Evolutionary conservation across 2,888 invertebrate species (phyloP), one percentile per base, ranked within the genome.

Genomic region (Polylopha cassiicola): DNA sequence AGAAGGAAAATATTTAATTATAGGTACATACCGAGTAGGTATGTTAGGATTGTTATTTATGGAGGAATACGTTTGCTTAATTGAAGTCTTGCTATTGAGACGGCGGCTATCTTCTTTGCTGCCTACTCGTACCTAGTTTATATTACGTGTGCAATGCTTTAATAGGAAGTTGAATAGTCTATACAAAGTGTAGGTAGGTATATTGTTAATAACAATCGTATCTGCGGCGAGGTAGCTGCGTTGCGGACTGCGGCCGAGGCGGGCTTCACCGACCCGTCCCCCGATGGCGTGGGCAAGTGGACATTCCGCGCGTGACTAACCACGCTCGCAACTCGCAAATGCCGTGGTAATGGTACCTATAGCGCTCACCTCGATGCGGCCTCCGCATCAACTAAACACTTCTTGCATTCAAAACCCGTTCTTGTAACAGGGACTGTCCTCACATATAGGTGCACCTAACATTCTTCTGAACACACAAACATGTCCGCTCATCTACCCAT

Each of bases 291-390:
- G 66, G 63, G 63, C 56, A 55, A 60, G 67, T 64, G 69, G 69
- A 70, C 73, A 76, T 75, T 70, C 73, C 73, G 59, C 73, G 70
- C 76, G 74, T 81, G 79, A 80, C 78, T 79, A 76, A 78, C 71
- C 63, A 63, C 56, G 43, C 53, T 51, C 59, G 56, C 62, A 54
- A 54, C 51, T 54, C 53, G 62, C 61, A 61, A 34, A 65, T 42
- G 32, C 37, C 46, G 47, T 46, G 48, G 48, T 65, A 67, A 67
- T 65, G 67, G 63, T 65, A 69, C 66, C n/a, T n/a, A n/a, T n/a
- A 71, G 69, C 70, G 76, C 63, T 75, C 75, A 75, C 78, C 76
- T 77, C 71, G 73, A 50, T 56, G 62, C 64, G 78, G 78, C 79
- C 79, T 79, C 79, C 69, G 65, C 55, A 61, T 58, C 53, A 50